These are phyloP conservation scores for Caranx ignobilis DNA, from an alignment of 2,113 vertebrate genomes.

Conservation along the genomic window DNA sequence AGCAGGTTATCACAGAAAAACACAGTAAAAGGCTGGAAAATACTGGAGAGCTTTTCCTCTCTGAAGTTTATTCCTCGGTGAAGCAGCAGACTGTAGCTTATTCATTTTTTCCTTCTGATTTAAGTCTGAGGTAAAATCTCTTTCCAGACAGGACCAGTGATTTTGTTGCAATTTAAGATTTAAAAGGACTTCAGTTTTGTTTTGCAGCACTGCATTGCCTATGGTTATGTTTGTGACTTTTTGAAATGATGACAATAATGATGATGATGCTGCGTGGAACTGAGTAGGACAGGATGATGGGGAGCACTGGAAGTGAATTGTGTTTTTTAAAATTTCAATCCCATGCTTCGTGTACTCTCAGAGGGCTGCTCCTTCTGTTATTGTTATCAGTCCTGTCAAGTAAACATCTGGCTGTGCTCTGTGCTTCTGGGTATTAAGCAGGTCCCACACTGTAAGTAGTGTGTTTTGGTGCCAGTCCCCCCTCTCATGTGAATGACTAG, in stretches of 20 bases:
- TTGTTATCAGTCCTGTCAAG: background rate
- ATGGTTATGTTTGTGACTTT: background rate
- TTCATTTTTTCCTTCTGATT: background rate
- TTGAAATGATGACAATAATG: background rate
- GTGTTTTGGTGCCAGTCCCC: background rate
- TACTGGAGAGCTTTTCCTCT: background rate
- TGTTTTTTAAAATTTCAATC: too few relatives aligned
- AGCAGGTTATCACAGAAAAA: constrained; percentile 1
- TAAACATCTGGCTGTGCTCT: constrained; percentile 14
- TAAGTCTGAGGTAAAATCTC: constrained; percentile 1
- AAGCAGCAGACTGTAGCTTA: constrained; percentile 18
- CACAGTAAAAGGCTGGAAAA: constrained; percentile 13
- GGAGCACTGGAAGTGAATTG: background rate
- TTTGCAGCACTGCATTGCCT: background rate
- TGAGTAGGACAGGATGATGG: background rate
- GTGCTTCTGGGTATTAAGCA: background rate
- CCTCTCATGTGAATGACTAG: background rate
- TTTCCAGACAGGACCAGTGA: background rate
- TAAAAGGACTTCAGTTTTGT: background rate
- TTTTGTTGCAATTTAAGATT: background rate
- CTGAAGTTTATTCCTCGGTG: constrained; percentile 11
- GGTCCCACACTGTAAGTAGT: background rate
- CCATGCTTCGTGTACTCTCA: background rate
- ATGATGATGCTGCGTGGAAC: background rate
- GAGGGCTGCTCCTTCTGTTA: background rate